Evolutionary conservation across 2,888 invertebrate species (phyloP).

Genomic region (Nephrotoma appendiculata): DNA sequence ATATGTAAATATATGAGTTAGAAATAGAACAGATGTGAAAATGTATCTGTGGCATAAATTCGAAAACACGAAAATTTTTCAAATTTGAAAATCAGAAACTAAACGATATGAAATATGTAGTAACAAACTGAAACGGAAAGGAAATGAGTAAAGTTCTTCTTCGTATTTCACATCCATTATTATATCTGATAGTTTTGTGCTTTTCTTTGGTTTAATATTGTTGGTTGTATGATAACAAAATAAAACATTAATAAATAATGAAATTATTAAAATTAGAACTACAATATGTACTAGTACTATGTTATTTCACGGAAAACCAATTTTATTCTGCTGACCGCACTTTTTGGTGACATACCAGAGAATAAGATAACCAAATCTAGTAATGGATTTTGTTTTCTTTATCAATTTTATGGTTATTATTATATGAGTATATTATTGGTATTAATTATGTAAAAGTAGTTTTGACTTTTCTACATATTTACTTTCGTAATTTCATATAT

Average conservation of each 20-base stretch:
- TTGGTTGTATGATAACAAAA: background rate
- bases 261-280: background rate
- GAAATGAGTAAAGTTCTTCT: background rate
- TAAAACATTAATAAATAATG: background rate
- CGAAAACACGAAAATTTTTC: background rate
- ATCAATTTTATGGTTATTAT: background rate
- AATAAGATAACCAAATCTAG: background rate
- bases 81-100: background rate
- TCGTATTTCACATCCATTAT: background rate
- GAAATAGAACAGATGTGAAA: background rate
- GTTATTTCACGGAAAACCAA: too few relatives aligned
- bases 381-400: background rate
- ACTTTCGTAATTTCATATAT: too few relatives aligned
- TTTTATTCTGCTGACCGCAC: background rate
- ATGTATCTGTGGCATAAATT: background rate
- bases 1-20: background rate
- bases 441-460: background rate
- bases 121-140: background rate
- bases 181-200: background rate
- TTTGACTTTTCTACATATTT: background rate
- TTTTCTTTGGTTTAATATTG: background rate
- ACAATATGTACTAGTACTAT: background rate
- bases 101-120: background rate
- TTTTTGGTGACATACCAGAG: background rate
- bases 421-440: background rate